Base-by-base conservation (phyloP, 2,888 invertebrate genomes). In the Nephrotoma guestfalica region DNA sequence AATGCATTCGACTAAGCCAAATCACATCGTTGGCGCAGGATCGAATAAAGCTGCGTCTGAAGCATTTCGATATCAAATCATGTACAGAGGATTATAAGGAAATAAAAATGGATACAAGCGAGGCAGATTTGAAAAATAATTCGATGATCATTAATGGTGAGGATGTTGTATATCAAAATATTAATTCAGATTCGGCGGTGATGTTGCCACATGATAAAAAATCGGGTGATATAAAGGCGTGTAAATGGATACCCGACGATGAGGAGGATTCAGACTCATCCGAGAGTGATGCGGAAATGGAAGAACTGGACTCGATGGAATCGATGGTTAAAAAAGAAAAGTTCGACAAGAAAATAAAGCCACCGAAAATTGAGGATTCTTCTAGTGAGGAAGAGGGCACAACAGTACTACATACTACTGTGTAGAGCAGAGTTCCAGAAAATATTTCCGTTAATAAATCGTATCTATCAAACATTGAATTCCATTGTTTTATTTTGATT, bases 11-110 rank as follows among this genome's bases (percentile, higher is more conserved):
- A 42, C 87, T 89, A n/a, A 88, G 89, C 87, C 88, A 89, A 43
- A 89, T 89, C 42, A 89, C 89, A 0, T 88, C 89, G 0, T 85
- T 89, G 85, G 88, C 89, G 30, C 89, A 90, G 83, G 89, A 90
- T 86, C 89, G 89, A 40, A 86, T 90, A 6, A 88, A 88, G 0
- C 43, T 90, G 6, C 89, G 89, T 87, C 86, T 90, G 4, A 87
- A 89, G 11, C 87, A 89, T 45, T 90, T 90, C 86, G 88, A 87
- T 15, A 89, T 89, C 86, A 88, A 88, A 41, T 87, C 88, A 4
- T 86, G 41, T 13, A 85, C 43, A 87, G 86, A 87, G 83, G 86
- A 84, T 51, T 57, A 83, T 87, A 86, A 86, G 87, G 85, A 86
- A 86, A 87, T 40, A 86, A 51, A 84, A 83, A 41, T 40, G 47